Percentiles rank a stretch among this genome's conserved stretches.
phyloP scores from a whole-genome alignment of 2,113 vertebrate genomes.

The Pangasianodon hypophthalmus region DNA sequence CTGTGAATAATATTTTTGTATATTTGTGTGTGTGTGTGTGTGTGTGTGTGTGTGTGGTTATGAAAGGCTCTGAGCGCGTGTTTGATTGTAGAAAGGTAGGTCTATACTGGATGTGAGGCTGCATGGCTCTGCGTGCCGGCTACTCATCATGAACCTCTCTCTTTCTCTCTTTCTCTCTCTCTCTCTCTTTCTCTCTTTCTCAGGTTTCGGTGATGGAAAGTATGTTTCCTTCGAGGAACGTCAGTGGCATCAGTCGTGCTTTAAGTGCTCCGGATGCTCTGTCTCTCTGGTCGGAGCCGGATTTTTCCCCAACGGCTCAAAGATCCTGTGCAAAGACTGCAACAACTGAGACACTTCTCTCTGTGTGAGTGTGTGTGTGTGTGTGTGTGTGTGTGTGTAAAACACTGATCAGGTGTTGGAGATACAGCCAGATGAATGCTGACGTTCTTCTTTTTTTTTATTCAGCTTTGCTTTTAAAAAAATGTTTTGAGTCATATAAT shows the following conservation, averaged over 20 bases:
- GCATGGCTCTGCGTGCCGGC: neutral
- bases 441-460: neutral
- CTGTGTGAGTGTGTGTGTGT: neutral
- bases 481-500: neutral
- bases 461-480: neutral
- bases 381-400: neutral
- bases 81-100: neutral
- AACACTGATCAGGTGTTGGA: neutral
- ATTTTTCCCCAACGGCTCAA: conserved; percentile 86
- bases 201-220: conserved; percentile 93
- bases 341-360: conserved; percentile 68
- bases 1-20: too few species aligned
- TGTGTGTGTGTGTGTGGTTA: neutral
- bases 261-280: conserved; percentile 88
- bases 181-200: neutral
- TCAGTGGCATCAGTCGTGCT: conserved; percentile 97
- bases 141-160: neutral
- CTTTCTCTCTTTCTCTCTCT: neutral
- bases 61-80: neutral
- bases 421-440: neutral
- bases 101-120: neutral
- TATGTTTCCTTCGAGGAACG: conserved; percentile 93
- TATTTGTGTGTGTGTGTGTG: neutral
- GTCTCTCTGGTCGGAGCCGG: conserved; percentile 91
- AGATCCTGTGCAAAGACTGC: conserved; percentile 90